Conservation (phyloP, 2,797 vertebrate species). For the Yasuhikotakia modesta region DNA sequence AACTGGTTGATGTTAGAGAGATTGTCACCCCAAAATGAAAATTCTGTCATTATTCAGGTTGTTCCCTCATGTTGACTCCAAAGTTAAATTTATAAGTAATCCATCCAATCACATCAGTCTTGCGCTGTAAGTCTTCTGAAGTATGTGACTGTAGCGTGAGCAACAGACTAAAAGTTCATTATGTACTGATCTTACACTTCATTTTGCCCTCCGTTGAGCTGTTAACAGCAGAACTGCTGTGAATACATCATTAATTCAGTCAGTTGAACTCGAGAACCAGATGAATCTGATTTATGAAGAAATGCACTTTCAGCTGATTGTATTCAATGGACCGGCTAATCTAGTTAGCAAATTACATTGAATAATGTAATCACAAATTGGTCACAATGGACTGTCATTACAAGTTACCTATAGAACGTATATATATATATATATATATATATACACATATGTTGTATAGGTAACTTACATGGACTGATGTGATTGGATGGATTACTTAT, state of each 20-base stretch:
- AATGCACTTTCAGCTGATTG: background rate
- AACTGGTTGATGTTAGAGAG: background rate
- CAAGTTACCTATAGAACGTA: too few species aligned
- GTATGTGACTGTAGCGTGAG: background rate
- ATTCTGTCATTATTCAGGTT: background rate
- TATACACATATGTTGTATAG: too few species aligned
- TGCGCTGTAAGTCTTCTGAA: background rate
- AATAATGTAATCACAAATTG: background rate
- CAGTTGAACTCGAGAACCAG: background rate
- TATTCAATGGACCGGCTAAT: background rate
- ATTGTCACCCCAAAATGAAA: background rate
- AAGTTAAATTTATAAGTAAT: background rate
- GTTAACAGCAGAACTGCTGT: background rate
- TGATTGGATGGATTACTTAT: too few species aligned
- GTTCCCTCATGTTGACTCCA: background rate
- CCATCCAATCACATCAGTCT: too few species aligned
- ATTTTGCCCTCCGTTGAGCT: constrained; percentile 4
- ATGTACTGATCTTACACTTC: background rate
- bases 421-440: too few species aligned
- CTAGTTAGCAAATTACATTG: background rate
- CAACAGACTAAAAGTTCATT: background rate
- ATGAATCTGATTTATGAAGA: background rate
- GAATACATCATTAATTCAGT: background rate
- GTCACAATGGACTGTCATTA: background rate
- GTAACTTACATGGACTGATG: too few species aligned